Base-by-base conservation (phyloP, 2,888 invertebrate species). In the Dicyrtoma fusca region DNA sequence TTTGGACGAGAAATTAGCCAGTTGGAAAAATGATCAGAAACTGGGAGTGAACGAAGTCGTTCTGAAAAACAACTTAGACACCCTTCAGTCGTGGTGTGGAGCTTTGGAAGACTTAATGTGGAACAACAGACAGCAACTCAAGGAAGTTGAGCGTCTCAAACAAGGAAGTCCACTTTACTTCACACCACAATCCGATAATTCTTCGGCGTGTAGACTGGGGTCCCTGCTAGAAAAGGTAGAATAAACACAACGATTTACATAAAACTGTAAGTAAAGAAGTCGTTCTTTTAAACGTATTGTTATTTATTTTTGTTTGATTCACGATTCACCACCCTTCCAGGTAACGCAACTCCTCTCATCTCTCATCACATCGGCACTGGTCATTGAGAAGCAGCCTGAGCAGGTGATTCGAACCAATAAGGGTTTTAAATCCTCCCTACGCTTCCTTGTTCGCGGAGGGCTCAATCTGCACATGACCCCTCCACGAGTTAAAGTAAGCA, bases 351-450 rank as follows among this genome's bases (percentile, higher is more conserved):
- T 91, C 19, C 85, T 92, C 23, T 90, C 90, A 0, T 89, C 92
- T 0, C 84, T 95, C 61, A 93, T 95, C 62, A 94, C 94, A n/a
- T 74, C 74, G 42, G 94, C 97, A 0, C 97, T 97, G 83, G 94
- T 97, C 69, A 96, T 97, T 59, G 97, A 97, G 83, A 95, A 95
- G 81, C 97, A 97, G 82, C 97, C 97, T 4, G 97, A 97, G 0
- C 97, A 97, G 84, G 97, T 97, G 0, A 93, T 97, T 92, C 97
- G 97, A 85, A 97, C 96, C 0, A 95, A 97, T 82, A 95, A 97
- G 0, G 88, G 95, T 74, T 97, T 97, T 86, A 92, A 95, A 23
- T 92, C 97, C 23, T 95, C 95, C 0, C 95, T 97, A 0, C 89
- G 97, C 21, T 86, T 97, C 81, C 84, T 97, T 55, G 94, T 97